A percentile compares a stretch with the other conserved stretches of the same genome.
phyloP scores from a whole-genome alignment of 2,113 vertebrate species.

The Oncorhynchus kisutch region DNA sequence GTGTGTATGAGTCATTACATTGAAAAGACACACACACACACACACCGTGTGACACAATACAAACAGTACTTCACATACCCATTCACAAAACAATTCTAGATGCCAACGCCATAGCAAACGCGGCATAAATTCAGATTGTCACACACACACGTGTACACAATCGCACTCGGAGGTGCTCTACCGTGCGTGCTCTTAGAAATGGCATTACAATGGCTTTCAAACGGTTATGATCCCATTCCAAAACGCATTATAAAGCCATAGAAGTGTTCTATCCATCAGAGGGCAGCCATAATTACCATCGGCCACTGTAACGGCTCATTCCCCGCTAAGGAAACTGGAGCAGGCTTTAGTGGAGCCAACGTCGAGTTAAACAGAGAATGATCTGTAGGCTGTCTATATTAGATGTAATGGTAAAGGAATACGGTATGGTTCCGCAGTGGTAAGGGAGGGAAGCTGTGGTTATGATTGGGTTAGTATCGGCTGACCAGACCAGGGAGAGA shows the following conservation, averaged over 20 bases:
- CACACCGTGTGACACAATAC: background rate
- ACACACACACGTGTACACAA: background rate
- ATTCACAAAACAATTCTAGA: background rate
- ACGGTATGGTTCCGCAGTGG: background rate
- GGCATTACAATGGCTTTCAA: background rate
- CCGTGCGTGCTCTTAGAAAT: background rate
- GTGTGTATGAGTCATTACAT: background rate
- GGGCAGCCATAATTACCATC: background rate
- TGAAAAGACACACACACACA: background rate
- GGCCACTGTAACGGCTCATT: background rate
- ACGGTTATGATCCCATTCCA: background rate
- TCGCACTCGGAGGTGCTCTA: background rate
- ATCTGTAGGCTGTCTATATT: background rate
- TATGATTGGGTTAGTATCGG: background rate
- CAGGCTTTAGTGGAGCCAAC: background rate
- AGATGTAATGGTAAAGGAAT: background rate
- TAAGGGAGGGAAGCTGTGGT: background rate
- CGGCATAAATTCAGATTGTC: background rate
- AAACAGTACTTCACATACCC: background rate
- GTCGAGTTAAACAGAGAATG: background rate
- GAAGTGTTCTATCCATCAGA: slow-evolving; percentile 4
- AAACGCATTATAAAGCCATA: background rate
- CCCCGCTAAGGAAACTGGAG: background rate
- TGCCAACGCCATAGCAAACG: background rate
- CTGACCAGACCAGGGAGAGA: background rate